A percentile compares a stretch with the other conserved stretches of the same genome.
These are phyloP conservation scores for Neocrepidodera transversa DNA, from an alignment of 2,888 invertebrate genomes.

Conservation along the genomic window DNA sequence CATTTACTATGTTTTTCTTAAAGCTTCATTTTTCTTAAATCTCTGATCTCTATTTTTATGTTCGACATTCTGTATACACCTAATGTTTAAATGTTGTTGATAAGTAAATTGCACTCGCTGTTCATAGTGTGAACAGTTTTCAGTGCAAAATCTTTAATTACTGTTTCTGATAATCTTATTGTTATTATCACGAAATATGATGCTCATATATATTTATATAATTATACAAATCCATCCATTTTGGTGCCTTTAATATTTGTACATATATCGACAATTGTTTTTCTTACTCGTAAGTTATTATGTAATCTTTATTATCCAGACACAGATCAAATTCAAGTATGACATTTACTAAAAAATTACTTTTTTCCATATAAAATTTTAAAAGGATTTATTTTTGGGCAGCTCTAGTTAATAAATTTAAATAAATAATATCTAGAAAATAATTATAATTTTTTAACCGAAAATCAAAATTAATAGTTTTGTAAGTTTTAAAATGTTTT, in stretches of 20 bases:
- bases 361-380: not conserved
- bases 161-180: conserved; percentile 48
- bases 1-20: not conserved
- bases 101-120: conserved; percentile 42
- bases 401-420: too few species aligned
- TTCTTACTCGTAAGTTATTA: conserved; percentile 40
- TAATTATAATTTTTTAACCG: too few species aligned
- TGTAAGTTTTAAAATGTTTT: too few species aligned
- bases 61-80: conserved; percentile 20
- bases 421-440: too few species aligned
- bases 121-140: conserved; percentile 42
- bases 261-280: conserved; percentile 54
- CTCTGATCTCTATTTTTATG: conserved; percentile 8
- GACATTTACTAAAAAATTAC: conserved; percentile 1
- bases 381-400: not conserved
- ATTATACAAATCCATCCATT: conserved; percentile 59
- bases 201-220: conserved; percentile 51
- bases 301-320: conserved; percentile 41
- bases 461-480: too few species aligned
- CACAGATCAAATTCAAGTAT: conserved; percentile 12
- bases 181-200: conserved; percentile 50
- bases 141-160: conserved; percentile 39
- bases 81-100: conserved; percentile 40
- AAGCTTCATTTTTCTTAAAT: not conserved
- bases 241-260: conserved; percentile 58